These are phyloP conservation scores for Peromyscus californicus DNA, from an alignment of 2,113 vertebrate species.

Conservation along the genomic window DNA sequence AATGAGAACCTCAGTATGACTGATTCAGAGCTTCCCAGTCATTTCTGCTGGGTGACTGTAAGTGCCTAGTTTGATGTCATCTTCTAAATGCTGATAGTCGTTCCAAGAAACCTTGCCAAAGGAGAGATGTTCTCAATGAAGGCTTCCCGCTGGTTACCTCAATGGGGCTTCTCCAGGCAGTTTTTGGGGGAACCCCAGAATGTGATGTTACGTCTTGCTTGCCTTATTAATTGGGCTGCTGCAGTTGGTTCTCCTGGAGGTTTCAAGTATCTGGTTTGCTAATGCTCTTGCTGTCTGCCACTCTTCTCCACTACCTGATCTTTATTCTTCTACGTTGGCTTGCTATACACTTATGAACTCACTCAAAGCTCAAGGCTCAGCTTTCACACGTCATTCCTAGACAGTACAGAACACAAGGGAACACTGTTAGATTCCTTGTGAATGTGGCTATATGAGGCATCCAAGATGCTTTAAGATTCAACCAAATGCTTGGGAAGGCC, in stretches of 20 bases:
- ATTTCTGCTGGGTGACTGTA: not conserved
- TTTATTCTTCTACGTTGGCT: not conserved
- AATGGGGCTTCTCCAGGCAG: no score
- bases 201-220: not conserved
- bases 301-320: not conserved
- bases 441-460: not conserved
- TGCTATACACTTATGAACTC: not conserved
- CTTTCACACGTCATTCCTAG: not conserved
- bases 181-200: not conserved
- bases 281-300: not conserved
- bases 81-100: not conserved
- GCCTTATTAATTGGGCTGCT: not conserved
- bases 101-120: not conserved
- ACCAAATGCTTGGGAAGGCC: not conserved
- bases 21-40: not conserved
- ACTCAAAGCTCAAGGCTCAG: not conserved
- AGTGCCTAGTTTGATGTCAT: not conserved
- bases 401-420: not conserved
- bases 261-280: not conserved
- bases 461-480: conserved; percentile 11
- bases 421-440: not conserved
- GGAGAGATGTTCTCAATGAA: not conserved
- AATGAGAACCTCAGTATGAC: not conserved
- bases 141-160: not conserved
- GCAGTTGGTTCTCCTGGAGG: not conserved